Conservation (phyloP, 2,113 vertebrate genomes). For the Menura novaehollandiae region DNA sequence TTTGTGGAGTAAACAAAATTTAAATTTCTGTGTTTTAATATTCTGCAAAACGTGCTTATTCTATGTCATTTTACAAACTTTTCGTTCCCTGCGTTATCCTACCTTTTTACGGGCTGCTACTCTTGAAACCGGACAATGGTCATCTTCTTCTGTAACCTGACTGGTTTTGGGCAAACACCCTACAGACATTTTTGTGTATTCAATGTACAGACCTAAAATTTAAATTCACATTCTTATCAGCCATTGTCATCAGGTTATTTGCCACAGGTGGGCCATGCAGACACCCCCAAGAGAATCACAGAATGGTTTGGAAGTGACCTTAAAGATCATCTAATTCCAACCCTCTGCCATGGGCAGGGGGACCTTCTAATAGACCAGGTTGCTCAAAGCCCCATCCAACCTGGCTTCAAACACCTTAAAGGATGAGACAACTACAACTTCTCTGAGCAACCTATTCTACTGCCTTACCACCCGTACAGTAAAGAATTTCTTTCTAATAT, state of each 20-base stretch:
- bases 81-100: not conserved
- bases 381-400: not conserved
- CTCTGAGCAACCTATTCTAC: not conserved
- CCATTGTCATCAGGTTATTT: not conserved
- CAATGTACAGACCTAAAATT: not conserved
- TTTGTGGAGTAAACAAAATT: not conserved
- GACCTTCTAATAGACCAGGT: not conserved
- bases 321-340: not conserved
- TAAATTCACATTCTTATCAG: not conserved
- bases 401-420: not conserved
- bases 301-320: not conserved
- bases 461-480: not conserved
- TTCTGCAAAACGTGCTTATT: not conserved
- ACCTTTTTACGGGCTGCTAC: not conserved
- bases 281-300: fast-evolving
- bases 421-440: not conserved
- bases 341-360: not conserved
- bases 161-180: not conserved
- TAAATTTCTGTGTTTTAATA: not conserved
- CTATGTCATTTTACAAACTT: not conserved
- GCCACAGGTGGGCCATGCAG: not conserved
- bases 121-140: not conserved
- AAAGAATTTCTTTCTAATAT: not conserved
- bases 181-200: not conserved
- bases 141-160: not conserved